Base-by-base conservation (phyloP, 30 jellyfish, hydroid and myxozoan species). In the Rhopilema esculentum region DNA sequence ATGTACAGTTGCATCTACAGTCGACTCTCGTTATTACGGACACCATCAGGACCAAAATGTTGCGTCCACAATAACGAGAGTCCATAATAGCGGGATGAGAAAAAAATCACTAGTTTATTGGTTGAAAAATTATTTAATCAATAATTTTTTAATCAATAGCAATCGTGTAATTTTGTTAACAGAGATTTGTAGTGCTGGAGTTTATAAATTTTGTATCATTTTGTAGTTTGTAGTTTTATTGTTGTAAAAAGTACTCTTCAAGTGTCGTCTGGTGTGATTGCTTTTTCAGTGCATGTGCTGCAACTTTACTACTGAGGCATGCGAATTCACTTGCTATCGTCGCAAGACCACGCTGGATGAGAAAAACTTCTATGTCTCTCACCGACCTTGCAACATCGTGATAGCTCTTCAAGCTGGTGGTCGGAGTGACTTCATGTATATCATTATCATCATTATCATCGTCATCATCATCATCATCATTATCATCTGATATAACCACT, bases 351-450 rank as follows among this genome's bases (percentile, higher is more conserved):
- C 75, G 75, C 32, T 64, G 75, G 75, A 64, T 26, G 75, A 64
- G 75, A 26, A 64, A 26, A 21, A 64, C 75, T 6, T 64, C 31
- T 64, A 2, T 64, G 75, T 64, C 75, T 64, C 75, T 64, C 75
- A 26, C 75, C 75, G 28, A 64, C 75, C 75, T 64, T 26, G 32
- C 75, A 64, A 64, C 75, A 64, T 64, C 75, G 32, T 64, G 75
- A 64, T 64, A 64, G 75, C 75, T 64, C 75, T 64, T 64, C 75
- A 64, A 64, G 75, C 75, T 64, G 75, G 75, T 64, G 75, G 75
- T 21, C 75, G 32, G 28, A 23, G 32, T 64, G 28, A 16, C 32
- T 64, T 64, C 32, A 64, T 64, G 31, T 21, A 21, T 26, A 64
- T 64, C 28, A 64, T 64, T 26, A 64, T 64, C 75, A 64, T 64